Evolutionary conservation across 2,888 invertebrate species (phyloP).

Genomic region (Cyclophora punctaria): DNA sequence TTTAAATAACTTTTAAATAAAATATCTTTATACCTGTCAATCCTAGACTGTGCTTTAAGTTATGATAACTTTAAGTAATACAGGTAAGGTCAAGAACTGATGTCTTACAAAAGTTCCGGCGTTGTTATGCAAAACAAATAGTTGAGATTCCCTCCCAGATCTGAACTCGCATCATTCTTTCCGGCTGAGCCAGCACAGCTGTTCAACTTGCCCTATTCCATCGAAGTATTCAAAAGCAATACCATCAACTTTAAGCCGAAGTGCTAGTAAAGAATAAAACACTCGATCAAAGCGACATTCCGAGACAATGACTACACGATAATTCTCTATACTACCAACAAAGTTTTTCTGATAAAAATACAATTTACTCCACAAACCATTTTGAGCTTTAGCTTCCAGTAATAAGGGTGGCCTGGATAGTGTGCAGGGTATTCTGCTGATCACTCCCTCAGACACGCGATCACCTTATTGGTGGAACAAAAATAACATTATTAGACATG

Average conservation of each 20-base stretch:
- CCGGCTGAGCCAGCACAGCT: conserved; percentile 14
- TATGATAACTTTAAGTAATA: no score
- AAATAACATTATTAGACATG: conserved; percentile 53
- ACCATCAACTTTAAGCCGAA: conserved; percentile 29
- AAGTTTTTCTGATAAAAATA: conserved; percentile 31
- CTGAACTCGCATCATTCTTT: conserved; percentile 8
- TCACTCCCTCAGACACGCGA: conserved; percentile 39
- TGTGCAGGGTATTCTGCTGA: conserved; percentile 12
- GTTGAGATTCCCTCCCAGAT: background rate
- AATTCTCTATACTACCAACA: conserved; percentile 32
- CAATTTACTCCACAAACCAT: conserved; percentile 7
- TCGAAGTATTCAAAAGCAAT: conserved; percentile 18
- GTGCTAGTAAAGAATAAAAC: conserved; percentile 36
- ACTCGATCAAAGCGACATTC: conserved; percentile 41
- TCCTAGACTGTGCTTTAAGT: no score
- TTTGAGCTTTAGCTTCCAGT: conserved; percentile 19
- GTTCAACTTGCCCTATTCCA: conserved; percentile 17
- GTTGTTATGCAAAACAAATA: no score
- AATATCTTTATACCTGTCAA: no score
- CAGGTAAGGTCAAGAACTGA: no score
- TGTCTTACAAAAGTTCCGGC: no score
- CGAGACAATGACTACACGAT: conserved; percentile 37
- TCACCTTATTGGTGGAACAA: conserved; percentile 43
- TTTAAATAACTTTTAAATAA: no score
- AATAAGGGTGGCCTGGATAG: conserved; percentile 20